Conservation (phyloP, 1,140 invertebrate species). For the Drosophila cardini region DNA sequence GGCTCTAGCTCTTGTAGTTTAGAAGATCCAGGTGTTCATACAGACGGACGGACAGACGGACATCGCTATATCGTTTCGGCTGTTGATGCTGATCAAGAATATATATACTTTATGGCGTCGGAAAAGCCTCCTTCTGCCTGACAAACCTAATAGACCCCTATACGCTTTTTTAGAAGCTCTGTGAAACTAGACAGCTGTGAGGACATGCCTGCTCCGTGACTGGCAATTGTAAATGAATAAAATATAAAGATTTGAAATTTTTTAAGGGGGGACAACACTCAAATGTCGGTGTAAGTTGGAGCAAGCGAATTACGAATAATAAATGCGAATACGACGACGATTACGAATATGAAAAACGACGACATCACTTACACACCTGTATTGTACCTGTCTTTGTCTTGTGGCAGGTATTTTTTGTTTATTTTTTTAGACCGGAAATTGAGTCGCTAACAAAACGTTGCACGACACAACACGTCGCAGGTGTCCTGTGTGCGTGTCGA, state of each 20-base stretch:
- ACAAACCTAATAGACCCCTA: too few species aligned
- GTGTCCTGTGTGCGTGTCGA: background rate
- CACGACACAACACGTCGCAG: slow-evolving; percentile 1
- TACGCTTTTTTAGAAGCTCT: too few species aligned
- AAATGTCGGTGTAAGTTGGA: background rate
- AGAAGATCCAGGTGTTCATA: too few species aligned
- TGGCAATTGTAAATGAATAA: slow-evolving; percentile 21
- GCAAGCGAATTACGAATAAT: background rate
- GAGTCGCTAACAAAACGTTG: slow-evolving; percentile 8
- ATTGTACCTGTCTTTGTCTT: slow-evolving; percentile 2
- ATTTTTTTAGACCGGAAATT: background rate
- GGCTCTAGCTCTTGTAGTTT: too few species aligned
- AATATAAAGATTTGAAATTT: slow-evolving; percentile 16
- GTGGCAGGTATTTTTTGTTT: slow-evolving; percentile 4
- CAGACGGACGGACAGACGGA: too few species aligned
- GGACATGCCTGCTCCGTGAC: slow-evolving; percentile 17
- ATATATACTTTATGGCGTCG: too few species aligned
- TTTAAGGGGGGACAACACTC: background rate
- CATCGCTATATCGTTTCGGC: too few species aligned
- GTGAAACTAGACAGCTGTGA: slow-evolving; percentile 27
- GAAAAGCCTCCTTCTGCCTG: too few species aligned
- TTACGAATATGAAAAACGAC: background rate
- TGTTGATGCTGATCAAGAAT: too few species aligned
- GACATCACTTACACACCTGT: background rate
- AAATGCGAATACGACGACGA: background rate